Conservation (phyloP, 2,797 vertebrate genomes). For the Rhodeus uyekii region DNA sequence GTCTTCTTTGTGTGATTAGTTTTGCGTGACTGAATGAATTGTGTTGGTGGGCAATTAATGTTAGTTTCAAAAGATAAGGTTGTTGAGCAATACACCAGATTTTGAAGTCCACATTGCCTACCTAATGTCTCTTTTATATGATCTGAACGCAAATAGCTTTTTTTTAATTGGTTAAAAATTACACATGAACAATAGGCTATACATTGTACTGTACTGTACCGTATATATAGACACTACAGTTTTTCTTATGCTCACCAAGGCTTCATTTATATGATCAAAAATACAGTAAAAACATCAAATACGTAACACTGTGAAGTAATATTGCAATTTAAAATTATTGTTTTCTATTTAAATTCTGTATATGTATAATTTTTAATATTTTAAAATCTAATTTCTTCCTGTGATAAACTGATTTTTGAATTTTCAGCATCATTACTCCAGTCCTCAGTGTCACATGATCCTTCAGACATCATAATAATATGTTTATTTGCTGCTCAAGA, state of each 20-base stretch:
- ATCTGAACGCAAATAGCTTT: not conserved
- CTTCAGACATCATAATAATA: not conserved
- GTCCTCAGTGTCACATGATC: not conserved
- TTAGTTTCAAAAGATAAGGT: not conserved
- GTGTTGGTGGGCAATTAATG: not conserved
- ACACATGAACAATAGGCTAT: not conserved
- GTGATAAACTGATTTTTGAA: not conserved
- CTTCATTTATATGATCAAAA: not conserved
- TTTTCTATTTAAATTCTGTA: not conserved
- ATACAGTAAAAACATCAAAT: not conserved
- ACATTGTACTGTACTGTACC: no score
- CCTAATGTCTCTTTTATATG: not conserved
- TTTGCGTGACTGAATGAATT: not conserved
- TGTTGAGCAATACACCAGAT: not conserved
- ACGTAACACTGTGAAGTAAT: not conserved
- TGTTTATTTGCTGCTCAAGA: not conserved
- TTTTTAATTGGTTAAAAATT: not conserved
- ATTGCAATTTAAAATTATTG: not conserved
- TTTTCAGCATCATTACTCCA: not conserved
- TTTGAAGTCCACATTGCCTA: not conserved
- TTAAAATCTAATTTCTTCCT: not conserved
- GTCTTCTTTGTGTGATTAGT: not conserved
- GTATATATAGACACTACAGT: no score
- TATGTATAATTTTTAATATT: no score
- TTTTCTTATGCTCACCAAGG: not conserved